Evolutionary conservation across 2,113 vertebrate species (phyloP).

Genomic region (Perca schrenkii): DNA sequence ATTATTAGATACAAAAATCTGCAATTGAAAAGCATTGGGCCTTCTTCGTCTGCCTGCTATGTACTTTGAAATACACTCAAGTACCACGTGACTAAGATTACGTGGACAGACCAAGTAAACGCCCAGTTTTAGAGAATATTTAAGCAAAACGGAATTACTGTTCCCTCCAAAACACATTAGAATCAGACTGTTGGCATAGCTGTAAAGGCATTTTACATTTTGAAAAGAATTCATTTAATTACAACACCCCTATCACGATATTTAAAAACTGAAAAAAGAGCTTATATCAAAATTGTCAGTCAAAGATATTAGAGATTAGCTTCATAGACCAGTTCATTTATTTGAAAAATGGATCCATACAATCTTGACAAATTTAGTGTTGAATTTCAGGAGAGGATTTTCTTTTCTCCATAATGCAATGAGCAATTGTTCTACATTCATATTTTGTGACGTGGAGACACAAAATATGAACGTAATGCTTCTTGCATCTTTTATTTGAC

Average conservation of each 20-base stretch:
- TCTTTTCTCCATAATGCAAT: not conserved
- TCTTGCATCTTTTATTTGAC: too few species aligned
- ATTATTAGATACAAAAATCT: not conserved
- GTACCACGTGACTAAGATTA: not conserved
- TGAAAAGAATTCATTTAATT: too few species aligned
- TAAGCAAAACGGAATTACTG: not conserved
- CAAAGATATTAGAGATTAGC: not conserved
- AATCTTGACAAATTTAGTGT: not conserved
- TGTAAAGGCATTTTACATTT: not conserved
- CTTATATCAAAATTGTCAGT: not conserved
- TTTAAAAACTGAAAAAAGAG: too few species aligned
- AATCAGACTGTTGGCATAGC: not conserved
- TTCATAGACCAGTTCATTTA: not conserved
- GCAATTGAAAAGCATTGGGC: not conserved
- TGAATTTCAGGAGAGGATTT: not conserved
- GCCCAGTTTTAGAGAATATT: not conserved
- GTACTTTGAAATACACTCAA: not conserved
- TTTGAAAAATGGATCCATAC: not conserved
- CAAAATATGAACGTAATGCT: not conserved
- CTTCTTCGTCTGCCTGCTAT: not conserved
- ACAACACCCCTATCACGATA: not conserved
- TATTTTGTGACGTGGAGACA: not conserved
- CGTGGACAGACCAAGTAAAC: not conserved
- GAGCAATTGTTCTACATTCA: not conserved
- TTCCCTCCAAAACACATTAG: not conserved